Evolutionary conservation across 2,888 invertebrate genomes (phyloP).

Genomic region (Ichneumoninae sp.): DNA sequence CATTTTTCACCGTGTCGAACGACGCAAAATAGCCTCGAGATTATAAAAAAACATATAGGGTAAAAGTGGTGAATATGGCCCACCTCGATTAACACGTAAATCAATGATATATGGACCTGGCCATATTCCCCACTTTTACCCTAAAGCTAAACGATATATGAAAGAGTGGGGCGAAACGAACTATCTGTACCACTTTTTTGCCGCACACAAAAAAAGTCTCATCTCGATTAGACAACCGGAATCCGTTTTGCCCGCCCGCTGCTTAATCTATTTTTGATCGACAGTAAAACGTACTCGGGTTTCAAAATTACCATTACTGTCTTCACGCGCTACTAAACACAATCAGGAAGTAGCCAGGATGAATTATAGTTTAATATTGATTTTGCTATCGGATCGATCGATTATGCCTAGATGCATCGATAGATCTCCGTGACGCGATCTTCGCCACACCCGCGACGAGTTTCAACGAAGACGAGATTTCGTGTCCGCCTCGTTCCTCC

Average conservation of each 20-base stretch:
- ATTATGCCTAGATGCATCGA: slow-evolving; percentile 1
- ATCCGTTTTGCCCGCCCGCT: no score
- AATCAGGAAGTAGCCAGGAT: background rate
- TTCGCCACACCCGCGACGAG: slow-evolving; percentile 3
- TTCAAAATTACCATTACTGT: slow-evolving; percentile 15
- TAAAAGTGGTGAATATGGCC: no score
- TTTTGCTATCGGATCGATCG: slow-evolving; percentile 33
- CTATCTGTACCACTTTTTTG: no score
- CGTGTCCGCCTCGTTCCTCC: slow-evolving; percentile 1
- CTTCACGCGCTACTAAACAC: slow-evolving; percentile 20
- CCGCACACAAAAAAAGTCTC: no score
- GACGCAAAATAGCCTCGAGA: background rate
- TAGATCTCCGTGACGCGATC: slow-evolving; percentile 29
- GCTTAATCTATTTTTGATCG: background rate
- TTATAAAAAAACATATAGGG: background rate
- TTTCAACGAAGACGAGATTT: slow-evolving; percentile 12
- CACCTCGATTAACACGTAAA: no score
- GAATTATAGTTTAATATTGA: slow-evolving; percentile 26
- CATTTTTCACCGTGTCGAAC: background rate
- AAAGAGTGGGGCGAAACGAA: background rate
- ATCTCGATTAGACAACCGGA: no score
- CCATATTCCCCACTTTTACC: no score
- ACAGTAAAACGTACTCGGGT: background rate
- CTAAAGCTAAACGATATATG: no score
- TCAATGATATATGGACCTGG: no score